These are phyloP conservation scores for Corbicula japonica DNA, from an alignment of 2,888 invertebrate species.

Conservation along the genomic window DNA sequence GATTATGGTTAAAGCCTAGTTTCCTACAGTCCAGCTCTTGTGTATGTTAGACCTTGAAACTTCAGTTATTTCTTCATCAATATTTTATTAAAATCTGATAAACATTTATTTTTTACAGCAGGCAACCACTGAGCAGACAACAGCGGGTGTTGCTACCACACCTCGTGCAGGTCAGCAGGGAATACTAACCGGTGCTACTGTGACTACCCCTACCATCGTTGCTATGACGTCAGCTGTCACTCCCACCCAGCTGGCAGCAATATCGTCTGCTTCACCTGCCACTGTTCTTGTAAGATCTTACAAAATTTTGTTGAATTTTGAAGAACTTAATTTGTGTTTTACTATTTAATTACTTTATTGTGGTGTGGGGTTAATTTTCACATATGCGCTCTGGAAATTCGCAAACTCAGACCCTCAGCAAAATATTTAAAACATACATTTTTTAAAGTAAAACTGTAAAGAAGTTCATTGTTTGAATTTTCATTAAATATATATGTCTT, in stretches of 20 bases:
- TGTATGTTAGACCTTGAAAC: not conserved
- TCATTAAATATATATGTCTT: too few species aligned
- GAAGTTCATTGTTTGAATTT: too few species aligned
- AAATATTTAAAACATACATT: too few species aligned
- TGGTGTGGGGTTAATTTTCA: too few species aligned
- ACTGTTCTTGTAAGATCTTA: conserved; percentile 67
- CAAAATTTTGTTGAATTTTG: too few species aligned
- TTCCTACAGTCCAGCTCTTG: not conserved
- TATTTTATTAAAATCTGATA: not conserved
- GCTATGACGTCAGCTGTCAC: conserved; percentile 64
- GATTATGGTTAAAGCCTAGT: not conserved
- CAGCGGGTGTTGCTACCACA: conserved; percentile 47
- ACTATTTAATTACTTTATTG: too few species aligned
- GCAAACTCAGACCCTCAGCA: too few species aligned
- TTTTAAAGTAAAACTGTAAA: too few species aligned
- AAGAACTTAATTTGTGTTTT: too few species aligned
- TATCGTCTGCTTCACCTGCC: conserved; percentile 57
- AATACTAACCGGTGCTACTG: conserved; percentile 36
- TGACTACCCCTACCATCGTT: conserved; percentile 59
- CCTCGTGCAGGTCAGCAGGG: conserved; percentile 52
- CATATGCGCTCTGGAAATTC: too few species aligned
- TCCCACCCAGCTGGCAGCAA: conserved; percentile 61
- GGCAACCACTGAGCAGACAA: conserved; percentile 47
- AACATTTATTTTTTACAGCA: not conserved
- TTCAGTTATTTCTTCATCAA: not conserved